Evolutionary conservation across 2,113 vertebrate species (phyloP), one percentile per base, ranked within the genome.

Genomic region (Athene noctua): DNA sequence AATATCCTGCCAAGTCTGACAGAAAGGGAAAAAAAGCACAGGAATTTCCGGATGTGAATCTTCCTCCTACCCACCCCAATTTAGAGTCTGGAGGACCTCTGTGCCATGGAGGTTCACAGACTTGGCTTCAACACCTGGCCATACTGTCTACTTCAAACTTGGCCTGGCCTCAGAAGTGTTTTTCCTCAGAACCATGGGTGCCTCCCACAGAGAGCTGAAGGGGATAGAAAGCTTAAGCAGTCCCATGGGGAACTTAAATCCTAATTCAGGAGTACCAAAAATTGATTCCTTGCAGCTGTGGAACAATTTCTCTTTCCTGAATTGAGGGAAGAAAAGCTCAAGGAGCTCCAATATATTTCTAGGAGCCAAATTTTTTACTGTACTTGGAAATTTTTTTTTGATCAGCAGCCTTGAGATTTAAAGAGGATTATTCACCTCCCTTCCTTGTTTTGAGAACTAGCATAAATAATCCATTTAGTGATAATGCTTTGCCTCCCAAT

Each of bases 381-480:
- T 95, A 86, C 96, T 98, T 97, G 97, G 97, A 98, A 97, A 95
- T 97, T 95, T 98, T 97, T 98, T 97, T 97, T 98, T 98, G 95
- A 97, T 97, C 97, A 98, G 71, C 97, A 97, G 92, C 80, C 81
- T 97, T 96, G 92, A 98, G 97, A 97, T 97, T 96, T 96, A 95
- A 98, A 97, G 92, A 95, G 94, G 88, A 97, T 97, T 98, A 96
- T 95, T 96, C 93, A 88, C 32, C 77, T 93, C 81, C 81, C 38
- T 88, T 95, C 46, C 91, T 97, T 97, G 72, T 97, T 98, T 97
- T 10, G 44, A 22, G 81, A 97, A 97, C 91, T 40, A 97, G 96
- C 97, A 98, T 98, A 98, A 98, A 98, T 98, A 98, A 98, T 98
- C 97, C 95, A 97, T 95, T 98, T 97, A 98, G 95, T 49, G 95